Conservation (phyloP, 2,888 invertebrate species). For the Zaprionus obscuricornis region DNA sequence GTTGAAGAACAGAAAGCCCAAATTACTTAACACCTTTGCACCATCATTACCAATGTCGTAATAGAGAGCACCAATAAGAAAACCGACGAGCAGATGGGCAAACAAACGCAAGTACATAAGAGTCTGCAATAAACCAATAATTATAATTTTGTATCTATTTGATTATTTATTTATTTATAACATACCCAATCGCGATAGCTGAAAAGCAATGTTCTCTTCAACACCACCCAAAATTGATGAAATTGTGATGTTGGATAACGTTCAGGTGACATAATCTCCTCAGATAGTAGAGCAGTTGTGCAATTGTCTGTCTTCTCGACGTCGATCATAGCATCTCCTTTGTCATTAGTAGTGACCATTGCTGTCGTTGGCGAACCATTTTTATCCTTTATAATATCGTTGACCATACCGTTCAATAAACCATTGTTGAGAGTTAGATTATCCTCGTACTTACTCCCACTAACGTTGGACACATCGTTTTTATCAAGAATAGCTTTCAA, state of each 20-base stretch:
- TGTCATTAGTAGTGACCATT: slow-evolving; percentile 76
- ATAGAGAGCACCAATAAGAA: slow-evolving; percentile 96
- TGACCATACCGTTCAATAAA: slow-evolving; percentile 85
- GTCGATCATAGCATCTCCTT: slow-evolving; percentile 82
- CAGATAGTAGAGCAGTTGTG: slow-evolving; percentile 88
- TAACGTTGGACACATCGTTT: slow-evolving; percentile 84
- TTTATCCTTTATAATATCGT: slow-evolving; percentile 85
- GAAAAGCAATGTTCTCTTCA: slow-evolving; percentile 92
- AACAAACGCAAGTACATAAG: slow-evolving; percentile 96
- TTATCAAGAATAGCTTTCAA: slow-evolving; percentile 84
- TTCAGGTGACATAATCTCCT: slow-evolving; percentile 86
- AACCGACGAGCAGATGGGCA: slow-evolving; percentile 96
- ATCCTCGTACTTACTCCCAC: slow-evolving; percentile 80
- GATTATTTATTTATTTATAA: slow-evolving; percentile 2
- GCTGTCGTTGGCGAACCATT: slow-evolving; percentile 29
- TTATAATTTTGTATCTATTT: neutral
- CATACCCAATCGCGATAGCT: slow-evolving; percentile 94
- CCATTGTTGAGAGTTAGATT: slow-evolving; percentile 82
- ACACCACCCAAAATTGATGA: slow-evolving; percentile 93
- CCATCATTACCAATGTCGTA: slow-evolving; percentile 98
- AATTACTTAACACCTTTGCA: slow-evolving; percentile 96
- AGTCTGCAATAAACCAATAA: slow-evolving; percentile 86
- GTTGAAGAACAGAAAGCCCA: slow-evolving; percentile 98
- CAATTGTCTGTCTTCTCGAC: slow-evolving; percentile 88
- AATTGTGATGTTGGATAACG: slow-evolving; percentile 93